A percentile compares a stretch with the other conserved stretches of the same genome.
Evolutionary conservation across 2,113 vertebrate species (phyloP).

Genomic region (Trematomus loennbergii): DNA sequence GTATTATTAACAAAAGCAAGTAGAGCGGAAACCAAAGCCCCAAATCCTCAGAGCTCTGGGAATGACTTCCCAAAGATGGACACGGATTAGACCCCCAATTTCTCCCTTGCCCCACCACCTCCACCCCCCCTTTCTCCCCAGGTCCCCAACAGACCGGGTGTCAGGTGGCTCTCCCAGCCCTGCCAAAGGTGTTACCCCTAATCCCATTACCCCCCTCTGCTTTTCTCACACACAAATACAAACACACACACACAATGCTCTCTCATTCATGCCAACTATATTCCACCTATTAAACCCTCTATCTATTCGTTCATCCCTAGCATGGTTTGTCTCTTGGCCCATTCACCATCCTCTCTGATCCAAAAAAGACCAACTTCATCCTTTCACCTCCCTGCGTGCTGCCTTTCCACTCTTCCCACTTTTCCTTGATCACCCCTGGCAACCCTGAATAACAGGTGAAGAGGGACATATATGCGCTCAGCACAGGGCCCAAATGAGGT

Average conservation of each 20-base stretch:
- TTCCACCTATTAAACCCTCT: slow-evolving; percentile 69
- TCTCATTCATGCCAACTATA: slow-evolving; percentile 67
- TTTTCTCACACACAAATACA: slow-evolving; percentile 54
- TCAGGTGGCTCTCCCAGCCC: slow-evolving; percentile 96
- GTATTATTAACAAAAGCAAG: slow-evolving; percentile 97
- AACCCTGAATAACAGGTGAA: slow-evolving; percentile 63
- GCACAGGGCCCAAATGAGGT: slow-evolving; percentile 52
- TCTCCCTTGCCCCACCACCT: slow-evolving; percentile 69
- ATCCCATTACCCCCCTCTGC: slow-evolving; percentile 92
- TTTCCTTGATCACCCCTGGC: slow-evolving; percentile 53
- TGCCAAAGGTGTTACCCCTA: slow-evolving; percentile 95
- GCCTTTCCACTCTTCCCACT: slow-evolving; percentile 28
- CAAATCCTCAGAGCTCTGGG: slow-evolving; percentile 91
- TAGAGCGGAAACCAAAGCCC: slow-evolving; percentile 89
- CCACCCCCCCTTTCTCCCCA: slow-evolving; percentile 59
- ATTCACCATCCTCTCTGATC: slow-evolving; percentile 66
- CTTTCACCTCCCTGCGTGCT: slow-evolving; percentile 60
- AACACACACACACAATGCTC: slow-evolving; percentile 42
- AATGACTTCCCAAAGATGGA: slow-evolving; percentile 98
- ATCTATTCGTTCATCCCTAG: slow-evolving; percentile 66
- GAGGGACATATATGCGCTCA: slow-evolving; percentile 28
- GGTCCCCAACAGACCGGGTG: slow-evolving; percentile 94
- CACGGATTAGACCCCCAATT: slow-evolving; percentile 93
- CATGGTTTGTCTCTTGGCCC: slow-evolving; percentile 62
- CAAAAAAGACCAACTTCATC: slow-evolving; percentile 63